Percentiles rank a stretch among this genome's conserved stretches.
These are phyloP conservation scores for Dasypogon diadema DNA, from an alignment of 2,888 invertebrate genomes.

Conservation along the genomic window DNA sequence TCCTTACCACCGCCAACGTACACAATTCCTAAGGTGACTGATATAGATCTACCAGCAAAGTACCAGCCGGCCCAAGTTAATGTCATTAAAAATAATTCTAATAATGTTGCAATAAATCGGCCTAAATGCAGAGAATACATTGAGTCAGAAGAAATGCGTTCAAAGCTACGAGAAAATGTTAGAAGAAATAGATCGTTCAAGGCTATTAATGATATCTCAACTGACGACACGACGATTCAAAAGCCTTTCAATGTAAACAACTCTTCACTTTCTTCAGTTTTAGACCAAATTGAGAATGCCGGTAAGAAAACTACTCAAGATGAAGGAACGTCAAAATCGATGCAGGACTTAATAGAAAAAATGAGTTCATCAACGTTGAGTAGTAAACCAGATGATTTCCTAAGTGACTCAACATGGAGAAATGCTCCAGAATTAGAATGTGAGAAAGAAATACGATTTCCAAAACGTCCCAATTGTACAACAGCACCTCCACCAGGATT, in stretches of 20 bases:
- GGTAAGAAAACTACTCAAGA: conserved; percentile 29
- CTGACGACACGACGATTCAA: conserved; percentile 20
- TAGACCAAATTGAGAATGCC: conserved; percentile 51
- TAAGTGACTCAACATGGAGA: conserved; percentile 31
- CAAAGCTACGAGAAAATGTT: conserved; percentile 57
- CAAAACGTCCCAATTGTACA: conserved; percentile 52
- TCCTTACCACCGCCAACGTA: conserved; percentile 40
- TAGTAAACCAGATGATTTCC: conserved; percentile 32
- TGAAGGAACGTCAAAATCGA: conserved; percentile 55
- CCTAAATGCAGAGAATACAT: conserved; percentile 52
- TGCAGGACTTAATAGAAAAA: conserved; percentile 57
- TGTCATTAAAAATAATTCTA: conserved; percentile 45
- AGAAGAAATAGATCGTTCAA: conserved; percentile 58
- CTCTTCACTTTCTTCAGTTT: conserved; percentile 52
- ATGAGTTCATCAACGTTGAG: conserved; percentile 51
- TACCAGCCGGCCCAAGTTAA: conserved; percentile 24
- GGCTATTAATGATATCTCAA: conserved; percentile 55
- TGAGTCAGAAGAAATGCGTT: conserved; percentile 54
- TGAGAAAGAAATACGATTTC: conserved; percentile 51
- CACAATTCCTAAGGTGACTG: conserved; percentile 29
- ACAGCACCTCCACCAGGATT: conserved; percentile 50
- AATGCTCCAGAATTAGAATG: conserved; percentile 48
- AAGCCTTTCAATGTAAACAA: conserved; percentile 47
- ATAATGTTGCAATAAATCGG: conserved; percentile 52
- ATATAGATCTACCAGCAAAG: conserved; percentile 36